These are phyloP conservation scores for Urophycis tenuis DNA, from an alignment of 2,797 vertebrate genomes.

Conservation along the genomic window DNA sequence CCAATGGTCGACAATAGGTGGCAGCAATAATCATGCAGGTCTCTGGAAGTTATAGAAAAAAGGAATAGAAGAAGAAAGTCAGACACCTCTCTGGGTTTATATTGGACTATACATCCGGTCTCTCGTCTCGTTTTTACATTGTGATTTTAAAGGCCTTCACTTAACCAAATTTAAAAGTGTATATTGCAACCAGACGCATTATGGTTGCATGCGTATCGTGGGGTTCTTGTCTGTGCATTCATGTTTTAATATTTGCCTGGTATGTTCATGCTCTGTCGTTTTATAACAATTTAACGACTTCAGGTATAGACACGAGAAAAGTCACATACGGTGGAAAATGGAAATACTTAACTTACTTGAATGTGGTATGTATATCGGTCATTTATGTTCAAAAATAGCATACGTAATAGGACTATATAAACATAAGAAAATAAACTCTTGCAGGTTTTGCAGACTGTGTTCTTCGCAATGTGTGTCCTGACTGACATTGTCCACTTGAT, in stretches of 20 bases:
- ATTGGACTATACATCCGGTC: too few species aligned
- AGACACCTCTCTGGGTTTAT: neutral
- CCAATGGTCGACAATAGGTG: neutral
- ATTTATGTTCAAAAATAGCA: neutral
- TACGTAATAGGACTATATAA: neutral
- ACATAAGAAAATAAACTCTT: neutral
- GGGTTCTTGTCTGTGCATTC: slow-evolving; percentile 31
- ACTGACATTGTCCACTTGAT: slow-evolving; percentile 33
- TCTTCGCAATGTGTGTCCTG: slow-evolving; percentile 43
- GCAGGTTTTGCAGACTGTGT: slow-evolving; percentile 48
- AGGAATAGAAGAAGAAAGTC: neutral
- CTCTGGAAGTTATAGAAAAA: neutral
- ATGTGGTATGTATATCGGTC: slow-evolving; percentile 53
- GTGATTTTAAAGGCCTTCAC: too few species aligned
- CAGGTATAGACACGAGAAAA: slow-evolving; percentile 38
- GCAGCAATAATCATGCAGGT: neutral
- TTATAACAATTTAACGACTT: slow-evolving; percentile 36
- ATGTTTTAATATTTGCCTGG: slow-evolving; percentile 50
- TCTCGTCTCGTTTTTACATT: too few species aligned
- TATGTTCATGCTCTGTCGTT: slow-evolving; percentile 45
- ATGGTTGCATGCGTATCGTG: slow-evolving; percentile 13
- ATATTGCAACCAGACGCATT: neutral
- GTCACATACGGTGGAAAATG: slow-evolving; percentile 61
- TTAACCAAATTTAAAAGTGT: too few species aligned
- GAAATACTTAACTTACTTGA: slow-evolving; percentile 70